phyloP scores from a whole-genome alignment of 1,140 invertebrate genomes.

The Monomorium pharaonis region DNA sequence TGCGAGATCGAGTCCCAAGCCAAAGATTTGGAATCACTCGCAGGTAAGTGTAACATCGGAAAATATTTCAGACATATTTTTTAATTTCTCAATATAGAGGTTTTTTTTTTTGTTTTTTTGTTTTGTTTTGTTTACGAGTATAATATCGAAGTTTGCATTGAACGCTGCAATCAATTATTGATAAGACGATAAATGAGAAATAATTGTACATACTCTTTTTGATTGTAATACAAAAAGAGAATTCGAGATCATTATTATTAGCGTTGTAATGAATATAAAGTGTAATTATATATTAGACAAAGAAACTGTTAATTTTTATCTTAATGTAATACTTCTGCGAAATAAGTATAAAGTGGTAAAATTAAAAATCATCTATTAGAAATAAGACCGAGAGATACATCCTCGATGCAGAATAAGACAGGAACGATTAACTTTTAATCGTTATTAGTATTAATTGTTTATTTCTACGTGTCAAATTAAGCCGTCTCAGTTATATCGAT shows the following conservation, averaged over 20 bases:
- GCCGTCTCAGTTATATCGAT: background rate
- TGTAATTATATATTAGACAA: background rate
- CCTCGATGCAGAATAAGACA: background rate
- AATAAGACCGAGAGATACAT: background rate
- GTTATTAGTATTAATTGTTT: background rate
- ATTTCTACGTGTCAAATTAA: background rate
- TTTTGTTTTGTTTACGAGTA: background rate
- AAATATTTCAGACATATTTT: background rate
- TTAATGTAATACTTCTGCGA: background rate
- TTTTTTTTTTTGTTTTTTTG: no score
- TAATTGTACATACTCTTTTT: background rate
- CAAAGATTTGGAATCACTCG: slow-evolving; percentile 82
- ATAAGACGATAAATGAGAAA: background rate
- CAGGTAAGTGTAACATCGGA: slow-evolving; percentile 76
- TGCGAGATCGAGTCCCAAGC: slow-evolving; percentile 82
- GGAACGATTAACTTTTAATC: background rate
- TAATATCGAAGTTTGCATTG: background rate
- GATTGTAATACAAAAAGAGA: background rate
- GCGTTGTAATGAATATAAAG: background rate
- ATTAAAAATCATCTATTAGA: background rate
- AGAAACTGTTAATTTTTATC: background rate
- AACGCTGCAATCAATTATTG: background rate
- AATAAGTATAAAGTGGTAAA: background rate
- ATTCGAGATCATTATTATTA: background rate
- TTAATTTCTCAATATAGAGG: background rate